A percentile compares a stretch with the other conserved stretches of the same genome.
Evolutionary conservation across 2,888 invertebrate genomes (phyloP).

Genomic region (Ischnura elegans): DNA sequence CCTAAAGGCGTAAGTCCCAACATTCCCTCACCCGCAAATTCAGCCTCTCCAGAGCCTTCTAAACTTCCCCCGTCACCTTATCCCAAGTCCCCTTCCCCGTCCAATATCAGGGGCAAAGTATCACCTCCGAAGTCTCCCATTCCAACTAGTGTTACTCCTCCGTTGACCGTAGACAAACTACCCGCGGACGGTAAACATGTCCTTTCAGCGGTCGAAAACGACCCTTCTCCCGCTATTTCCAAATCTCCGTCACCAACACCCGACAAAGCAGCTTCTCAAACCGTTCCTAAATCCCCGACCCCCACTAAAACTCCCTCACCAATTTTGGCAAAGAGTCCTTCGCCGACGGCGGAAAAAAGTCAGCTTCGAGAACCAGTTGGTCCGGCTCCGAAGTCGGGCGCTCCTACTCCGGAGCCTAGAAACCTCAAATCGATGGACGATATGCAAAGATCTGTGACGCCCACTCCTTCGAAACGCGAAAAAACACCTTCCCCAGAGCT

Average conservation of each 20-base stretch:
- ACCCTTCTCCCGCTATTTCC: conserved; percentile 10
- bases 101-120: not conserved
- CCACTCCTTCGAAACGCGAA: not conserved
- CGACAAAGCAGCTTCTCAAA: not conserved
- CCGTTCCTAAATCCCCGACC: not conserved
- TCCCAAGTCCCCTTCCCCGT: conserved; percentile 37
- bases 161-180: not conserved
- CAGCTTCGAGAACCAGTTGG: not conserved
- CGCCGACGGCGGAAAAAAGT: conserved; percentile 23
- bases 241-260: conserved; percentile 17
- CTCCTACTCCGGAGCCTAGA: not conserved
- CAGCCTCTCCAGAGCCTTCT: not conserved
- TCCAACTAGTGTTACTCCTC: not conserved
- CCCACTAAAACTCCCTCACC: conserved; percentile 29
- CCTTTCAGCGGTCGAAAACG: not conserved
- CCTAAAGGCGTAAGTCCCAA: not conserved
- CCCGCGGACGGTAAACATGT: not conserved
- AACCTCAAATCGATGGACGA: not conserved
- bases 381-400: not conserved
- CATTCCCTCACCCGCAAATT: not conserved
- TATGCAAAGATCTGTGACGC: not conserved
- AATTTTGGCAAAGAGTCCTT: conserved; percentile 22
- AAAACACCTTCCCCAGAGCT: conserved; percentile 32
- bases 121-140: conserved; percentile 10
- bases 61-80: not conserved